Base-by-base conservation (phyloP, 2,797 vertebrate genomes). In the Leptatherina wallacei region DNA sequence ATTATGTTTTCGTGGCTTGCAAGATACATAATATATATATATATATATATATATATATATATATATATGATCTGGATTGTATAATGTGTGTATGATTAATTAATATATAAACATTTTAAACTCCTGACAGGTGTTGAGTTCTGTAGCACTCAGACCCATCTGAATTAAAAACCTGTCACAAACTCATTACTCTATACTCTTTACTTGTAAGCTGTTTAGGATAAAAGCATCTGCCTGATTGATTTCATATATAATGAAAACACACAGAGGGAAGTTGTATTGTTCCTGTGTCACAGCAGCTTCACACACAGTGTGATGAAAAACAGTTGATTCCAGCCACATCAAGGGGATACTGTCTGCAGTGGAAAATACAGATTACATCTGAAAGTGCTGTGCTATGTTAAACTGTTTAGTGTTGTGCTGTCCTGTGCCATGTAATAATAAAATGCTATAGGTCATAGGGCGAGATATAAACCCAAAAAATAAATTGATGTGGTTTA, bases 1-100 rank as follows among this genome's bases (percentile, higher is more conserved):
- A 85, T 81, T 59, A 70, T 71, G 63, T 78, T 89, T 83, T 72
- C 72, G 78, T 66, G 27, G 18, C 2, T 47, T 91, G 85, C 88
- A 93, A 91, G 85, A 90, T 81, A 82, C 68, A 90, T 85, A 65
- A 65, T n/a, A n/a, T n/a, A n/a, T n/a, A n/a, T n/a, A n/a, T n/a
- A n/a, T n/a, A n/a, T n/a, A n/a, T n/a, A n/a, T n/a, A n/a, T n/a
- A n/a, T n/a, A n/a, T n/a, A n/a, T n/a, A n/a, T n/a, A n/a, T n/a
- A n/a, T n/a, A n/a, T n/a, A n/a, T n/a, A n/a, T n/a, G n/a, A n/a
- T n/a, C n/a, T n/a, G 30, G 30, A 32, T 3, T 32, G 40, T 42
- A 18, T 13, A 13, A 6, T 42, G 12, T 40, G 38, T 3, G 6
- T 18, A 16, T 44, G 40, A 20, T 44, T 18, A 42, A 16, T 44